A percentile compares a stretch with the other conserved stretches of the same genome.
These are phyloP conservation scores for Micropoecilia bifurca DNA, from an alignment of 2,797 vertebrate species.

Conservation along the genomic window DNA sequence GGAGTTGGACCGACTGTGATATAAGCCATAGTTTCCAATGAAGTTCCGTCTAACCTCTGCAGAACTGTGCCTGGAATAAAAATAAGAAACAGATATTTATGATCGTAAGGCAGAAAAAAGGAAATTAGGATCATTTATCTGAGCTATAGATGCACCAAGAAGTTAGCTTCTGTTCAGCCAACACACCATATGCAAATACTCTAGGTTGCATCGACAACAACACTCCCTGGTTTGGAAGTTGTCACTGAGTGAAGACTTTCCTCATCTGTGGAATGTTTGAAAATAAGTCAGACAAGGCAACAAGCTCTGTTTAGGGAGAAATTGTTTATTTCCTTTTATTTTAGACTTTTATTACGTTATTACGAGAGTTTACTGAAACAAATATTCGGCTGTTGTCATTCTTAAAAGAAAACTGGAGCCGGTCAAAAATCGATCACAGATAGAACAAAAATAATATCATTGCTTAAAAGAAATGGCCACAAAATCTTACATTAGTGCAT, in stretches of 20 bases:
- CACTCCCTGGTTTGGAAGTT: not conserved
- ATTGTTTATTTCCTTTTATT: not conserved
- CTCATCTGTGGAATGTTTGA: not conserved
- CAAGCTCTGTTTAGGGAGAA: not conserved
- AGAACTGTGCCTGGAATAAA: conserved; percentile 71
- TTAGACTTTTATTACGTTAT: not conserved
- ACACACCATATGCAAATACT: not conserved
- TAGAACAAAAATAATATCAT: not conserved
- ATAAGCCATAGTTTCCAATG: conserved; percentile 52
- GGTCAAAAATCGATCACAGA: not conserved
- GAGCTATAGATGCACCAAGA: not conserved
- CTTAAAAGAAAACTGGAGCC: not conserved
- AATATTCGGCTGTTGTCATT: not conserved
- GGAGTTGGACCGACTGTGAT: conserved; percentile 73
- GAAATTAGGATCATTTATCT: not conserved
- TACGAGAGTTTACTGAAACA: not conserved
- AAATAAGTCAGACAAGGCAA: not conserved
- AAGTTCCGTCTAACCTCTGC: conserved; percentile 75
- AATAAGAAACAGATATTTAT: conserved; percentile 20
- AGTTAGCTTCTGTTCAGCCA: not conserved
- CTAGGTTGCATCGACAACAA: not conserved
- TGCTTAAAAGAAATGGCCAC: not conserved
- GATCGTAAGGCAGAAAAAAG: conserved; percentile 11
- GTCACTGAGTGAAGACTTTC: not conserved
- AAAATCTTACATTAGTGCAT: not conserved